Evolutionary conservation across 2,113 vertebrate species (phyloP), one percentile per base, ranked within the genome.

Genomic region (Lamprotornis superbus): DNA sequence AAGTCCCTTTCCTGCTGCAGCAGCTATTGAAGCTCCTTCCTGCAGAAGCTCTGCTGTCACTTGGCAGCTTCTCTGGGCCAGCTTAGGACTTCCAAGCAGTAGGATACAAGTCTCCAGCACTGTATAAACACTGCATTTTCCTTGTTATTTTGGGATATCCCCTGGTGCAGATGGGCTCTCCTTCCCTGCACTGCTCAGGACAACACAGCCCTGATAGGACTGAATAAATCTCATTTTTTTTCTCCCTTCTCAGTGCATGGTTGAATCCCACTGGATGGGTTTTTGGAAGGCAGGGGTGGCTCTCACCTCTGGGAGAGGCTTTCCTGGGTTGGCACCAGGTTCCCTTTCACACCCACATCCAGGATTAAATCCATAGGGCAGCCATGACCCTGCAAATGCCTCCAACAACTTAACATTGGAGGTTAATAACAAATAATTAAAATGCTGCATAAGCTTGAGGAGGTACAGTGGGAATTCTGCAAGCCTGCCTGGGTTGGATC

Each of bases 71-170:
- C 79, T 74, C 82, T 2, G 0, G 1, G 61, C 5, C 10, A 94
- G 93, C 93, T 92, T 5, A 86, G 8, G 82, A 44, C 92, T 80
- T 23, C 18, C 87, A 22, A 59, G 85, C 80, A 89, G 25, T 17
- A 61, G 89, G 90, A 94, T 53, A 83, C 46, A 59, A 84, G 57
- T 22, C 90, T 87, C 83, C 27, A 5, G 86, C 5, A 2, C 73
- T 89, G 91, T 67, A 55, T 85, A 95, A 95, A 96, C 93, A 83
- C 68, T 6, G n/a, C 1, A 23, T 92, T 69, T 91, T 95, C 89
- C 81, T 76, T 55, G 69, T 84, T 95, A 93, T 90, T 95, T 89
- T 1, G 91, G 92, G 95, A 96, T 95, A 91, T 95, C 96, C 95
- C 89, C 63, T 76, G 1, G 0, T 79, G 61, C 81, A 84, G 67